phyloP scores from a whole-genome alignment of 2,888 invertebrate species.

The Mesorhabditis belari region DNA sequence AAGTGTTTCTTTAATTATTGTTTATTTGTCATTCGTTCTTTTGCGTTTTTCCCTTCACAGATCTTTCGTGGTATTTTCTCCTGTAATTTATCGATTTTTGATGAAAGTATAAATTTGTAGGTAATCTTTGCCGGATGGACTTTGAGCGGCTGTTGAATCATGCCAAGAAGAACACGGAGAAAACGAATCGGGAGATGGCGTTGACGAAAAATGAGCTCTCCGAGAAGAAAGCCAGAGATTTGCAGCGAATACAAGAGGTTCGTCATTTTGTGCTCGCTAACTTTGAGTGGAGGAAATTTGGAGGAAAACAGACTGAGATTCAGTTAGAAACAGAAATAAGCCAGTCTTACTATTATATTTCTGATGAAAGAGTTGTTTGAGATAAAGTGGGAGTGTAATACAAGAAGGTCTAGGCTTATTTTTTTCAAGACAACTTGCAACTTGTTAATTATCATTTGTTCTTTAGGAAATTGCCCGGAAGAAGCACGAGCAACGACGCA shows the following conservation, averaged over 20 bases:
- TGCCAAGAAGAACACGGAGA: slow-evolving; percentile 23
- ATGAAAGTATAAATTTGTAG: neutral
- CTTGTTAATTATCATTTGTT: neutral
- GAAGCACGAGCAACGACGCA: too few species aligned
- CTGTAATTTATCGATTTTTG: neutral
- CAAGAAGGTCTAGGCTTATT: too few species aligned
- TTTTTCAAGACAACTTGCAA: too few species aligned
- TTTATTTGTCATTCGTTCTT: too few species aligned
- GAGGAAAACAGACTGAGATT: too few species aligned
- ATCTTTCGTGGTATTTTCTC: neutral
- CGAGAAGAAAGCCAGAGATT: neutral
- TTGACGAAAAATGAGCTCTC: slow-evolving; percentile 13
- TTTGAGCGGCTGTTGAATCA: slow-evolving; percentile 19
- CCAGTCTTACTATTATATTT: too few species aligned
- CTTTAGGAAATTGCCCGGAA: too few species aligned
- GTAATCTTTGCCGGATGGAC: slow-evolving; percentile 14
- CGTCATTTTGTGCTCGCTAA: neutral
- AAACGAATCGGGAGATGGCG: slow-evolving; percentile 15
- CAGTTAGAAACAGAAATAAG: too few species aligned
- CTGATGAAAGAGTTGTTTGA: too few species aligned
- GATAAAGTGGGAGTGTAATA: too few species aligned
- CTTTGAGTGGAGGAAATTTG: slow-evolving; percentile 3
- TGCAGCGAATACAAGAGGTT: slow-evolving; percentile 1
- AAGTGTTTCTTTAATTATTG: too few species aligned
- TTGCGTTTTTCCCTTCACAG: neutral